These are phyloP conservation scores for Cygnus olor DNA, from an alignment of 2,797 vertebrate species.

Conservation along the genomic window DNA sequence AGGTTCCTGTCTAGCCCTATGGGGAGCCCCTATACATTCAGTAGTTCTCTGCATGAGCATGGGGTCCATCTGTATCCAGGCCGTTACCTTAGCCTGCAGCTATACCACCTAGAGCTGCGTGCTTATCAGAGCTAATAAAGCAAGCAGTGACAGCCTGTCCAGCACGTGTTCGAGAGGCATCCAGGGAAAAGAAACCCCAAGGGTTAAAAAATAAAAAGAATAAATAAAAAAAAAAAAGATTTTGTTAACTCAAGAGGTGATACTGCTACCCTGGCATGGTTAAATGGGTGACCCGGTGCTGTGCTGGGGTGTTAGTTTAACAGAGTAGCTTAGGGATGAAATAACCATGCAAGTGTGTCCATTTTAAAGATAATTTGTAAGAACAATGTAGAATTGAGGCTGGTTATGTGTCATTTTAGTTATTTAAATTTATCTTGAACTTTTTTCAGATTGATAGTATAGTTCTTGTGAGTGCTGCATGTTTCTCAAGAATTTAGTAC, in stretches of 20 bases:
- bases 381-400: neutral
- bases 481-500: neutral
- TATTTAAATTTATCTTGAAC: neutral
- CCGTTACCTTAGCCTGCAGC: slow-evolving; percentile 55
- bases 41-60: slow-evolving; percentile 39
- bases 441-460: neutral
- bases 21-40: slow-evolving; percentile 52
- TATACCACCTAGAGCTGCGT: slow-evolving; percentile 63
- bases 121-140: slow-evolving; percentile 58
- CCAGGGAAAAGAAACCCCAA: slow-evolving; percentile 40
- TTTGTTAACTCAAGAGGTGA: slow-evolving; percentile 53
- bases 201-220: neutral
- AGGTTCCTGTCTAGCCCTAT: slow-evolving; percentile 25
- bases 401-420: neutral
- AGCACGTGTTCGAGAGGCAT: neutral
- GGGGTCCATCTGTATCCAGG: slow-evolving; percentile 57
- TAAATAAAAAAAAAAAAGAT: neutral
- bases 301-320: neutral
- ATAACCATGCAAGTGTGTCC: neutral
- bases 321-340: neutral
- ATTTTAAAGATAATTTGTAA: neutral
- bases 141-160: slow-evolving; percentile 57
- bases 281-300: neutral
- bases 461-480: neutral
- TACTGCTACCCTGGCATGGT: neutral